phyloP scores from a whole-genome alignment of 2,113 vertebrate genomes.

The Theristicus caerulescens region DNA sequence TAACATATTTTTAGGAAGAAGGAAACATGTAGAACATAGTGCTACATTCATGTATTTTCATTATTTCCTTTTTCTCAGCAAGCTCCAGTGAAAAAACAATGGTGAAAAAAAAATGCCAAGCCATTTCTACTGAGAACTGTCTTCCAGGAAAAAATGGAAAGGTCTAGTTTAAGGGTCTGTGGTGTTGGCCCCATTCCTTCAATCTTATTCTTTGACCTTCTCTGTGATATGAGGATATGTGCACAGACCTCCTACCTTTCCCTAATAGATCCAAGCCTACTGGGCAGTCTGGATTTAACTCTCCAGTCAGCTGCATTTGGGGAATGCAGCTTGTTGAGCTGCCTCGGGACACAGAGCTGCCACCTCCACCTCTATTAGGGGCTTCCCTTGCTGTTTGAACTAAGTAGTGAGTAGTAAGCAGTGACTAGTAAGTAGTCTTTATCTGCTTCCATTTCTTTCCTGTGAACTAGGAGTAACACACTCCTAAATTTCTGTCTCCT shows the following conservation, averaged over 20 bases:
- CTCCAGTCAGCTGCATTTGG: neutral
- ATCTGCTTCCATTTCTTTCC: neutral
- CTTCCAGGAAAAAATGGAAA: neutral
- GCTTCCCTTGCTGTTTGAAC: neutral
- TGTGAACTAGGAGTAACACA: neutral
- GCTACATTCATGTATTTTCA: neutral
- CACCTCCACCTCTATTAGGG: neutral
- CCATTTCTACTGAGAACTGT: neutral
- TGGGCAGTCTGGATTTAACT: neutral
- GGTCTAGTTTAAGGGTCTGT: neutral
- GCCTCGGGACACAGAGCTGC: accelerated
- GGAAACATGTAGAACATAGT: neutral
- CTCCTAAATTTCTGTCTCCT: neutral
- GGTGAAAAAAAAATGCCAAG: neutral
- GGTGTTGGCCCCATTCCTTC: neutral
- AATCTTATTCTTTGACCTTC: neutral
- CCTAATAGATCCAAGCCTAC: neutral
- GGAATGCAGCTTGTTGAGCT: neutral
- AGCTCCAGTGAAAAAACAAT: neutral
- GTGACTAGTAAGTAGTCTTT: neutral
- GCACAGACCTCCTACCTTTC: neutral
- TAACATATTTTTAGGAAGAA: neutral
- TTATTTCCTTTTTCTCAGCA: neutral
- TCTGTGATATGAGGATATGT: neutral
- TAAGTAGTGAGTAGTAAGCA: neutral